Evolutionary conservation across 2,888 invertebrate genomes (phyloP), one percentile per base, ranked within the genome.

Genomic region (Ennomos erosarius): DNA sequence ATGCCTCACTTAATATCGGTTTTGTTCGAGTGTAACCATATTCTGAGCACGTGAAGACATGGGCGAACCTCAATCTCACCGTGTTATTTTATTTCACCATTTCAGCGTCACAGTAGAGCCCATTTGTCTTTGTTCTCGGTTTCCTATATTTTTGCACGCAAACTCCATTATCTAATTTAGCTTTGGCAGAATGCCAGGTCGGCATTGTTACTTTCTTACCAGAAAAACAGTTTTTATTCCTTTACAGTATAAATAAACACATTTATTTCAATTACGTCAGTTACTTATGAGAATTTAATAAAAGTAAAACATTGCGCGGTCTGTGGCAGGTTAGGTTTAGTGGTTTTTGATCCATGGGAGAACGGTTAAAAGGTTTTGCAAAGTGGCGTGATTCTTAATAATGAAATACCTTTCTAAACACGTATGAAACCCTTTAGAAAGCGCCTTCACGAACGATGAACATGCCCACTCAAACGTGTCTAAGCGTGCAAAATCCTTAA

Each of bases 111-210:
- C 79, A 87, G 85, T 82, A 85, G 87, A 82, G 85, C 87, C 87
- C 91, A 91, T 91, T 91, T 90, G 90, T 91, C 91, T 91, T 90
- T 92, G 91, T 92, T 92, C 89, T 87, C 84, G 84, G 88, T 89
- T 91, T 91, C 89, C 90, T 92, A 91, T 92, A 90, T 91, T 92
- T 92, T 92, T 90, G 91, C 91, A 91, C 91, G 90, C 90, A 90
- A 91, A 92, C 88, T 91, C 91, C 91, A 92, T 92, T 92, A 92
- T 91, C 90, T 92, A 92, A 92, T 92, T 92, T 92, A 88, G 90
- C 90, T 89, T 88, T 91, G 91, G 90, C 89, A 84, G 86, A 87
- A 88, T 88, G 90, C 91, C 91, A 91, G 86, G 85, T 87, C 85
- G 84, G 84, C 79, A 85, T 84, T 88, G 86, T 88, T 88, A 85